Evolutionary conservation across 2,888 invertebrate genomes (phyloP).

Genomic region (Nephrotoma appendiculata): DNA sequence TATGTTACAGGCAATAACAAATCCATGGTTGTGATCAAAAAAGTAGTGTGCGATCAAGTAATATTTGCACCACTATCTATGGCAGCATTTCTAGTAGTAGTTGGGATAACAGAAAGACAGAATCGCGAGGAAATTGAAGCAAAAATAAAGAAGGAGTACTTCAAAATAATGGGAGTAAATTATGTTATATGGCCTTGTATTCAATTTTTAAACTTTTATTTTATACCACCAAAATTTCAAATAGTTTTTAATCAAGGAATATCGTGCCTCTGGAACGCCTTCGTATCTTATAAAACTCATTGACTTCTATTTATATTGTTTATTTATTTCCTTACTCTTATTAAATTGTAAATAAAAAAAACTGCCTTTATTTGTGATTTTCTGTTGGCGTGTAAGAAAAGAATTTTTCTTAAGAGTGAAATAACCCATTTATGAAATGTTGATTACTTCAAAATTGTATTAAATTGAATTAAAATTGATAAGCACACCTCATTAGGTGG

Average conservation of each 20-base stretch:
- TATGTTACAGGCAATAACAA: conserved; percentile 36
- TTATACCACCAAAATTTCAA: conserved; percentile 70
- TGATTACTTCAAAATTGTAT: neutral
- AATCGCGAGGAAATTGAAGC: conserved; percentile 34
- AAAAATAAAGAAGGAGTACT: conserved; percentile 43
- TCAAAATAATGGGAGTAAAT: conserved; percentile 47
- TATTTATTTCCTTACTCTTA: neutral
- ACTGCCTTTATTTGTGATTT: no score
- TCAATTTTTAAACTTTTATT: conserved; percentile 70
- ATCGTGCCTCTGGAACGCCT: conserved; percentile 75
- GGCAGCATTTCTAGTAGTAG: conserved; percentile 37
- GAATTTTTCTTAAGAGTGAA: no score
- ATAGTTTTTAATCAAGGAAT: conserved; percentile 61
- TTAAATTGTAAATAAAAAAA: no score
- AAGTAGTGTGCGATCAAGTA: conserved; percentile 56
- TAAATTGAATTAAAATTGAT: neutral
- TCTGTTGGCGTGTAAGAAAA: no score
- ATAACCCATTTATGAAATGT: no score
- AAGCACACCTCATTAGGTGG: no score
- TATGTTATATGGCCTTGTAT: conserved; percentile 74
- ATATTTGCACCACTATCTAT: conserved; percentile 57
- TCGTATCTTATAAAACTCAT: conserved; percentile 51
- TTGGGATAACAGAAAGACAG: conserved; percentile 46
- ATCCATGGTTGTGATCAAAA: conserved; percentile 38
- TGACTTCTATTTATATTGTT: neutral